phyloP scores from a whole-genome alignment of 2,797 vertebrate species.

The Acanthurus leucopareius region DNA sequence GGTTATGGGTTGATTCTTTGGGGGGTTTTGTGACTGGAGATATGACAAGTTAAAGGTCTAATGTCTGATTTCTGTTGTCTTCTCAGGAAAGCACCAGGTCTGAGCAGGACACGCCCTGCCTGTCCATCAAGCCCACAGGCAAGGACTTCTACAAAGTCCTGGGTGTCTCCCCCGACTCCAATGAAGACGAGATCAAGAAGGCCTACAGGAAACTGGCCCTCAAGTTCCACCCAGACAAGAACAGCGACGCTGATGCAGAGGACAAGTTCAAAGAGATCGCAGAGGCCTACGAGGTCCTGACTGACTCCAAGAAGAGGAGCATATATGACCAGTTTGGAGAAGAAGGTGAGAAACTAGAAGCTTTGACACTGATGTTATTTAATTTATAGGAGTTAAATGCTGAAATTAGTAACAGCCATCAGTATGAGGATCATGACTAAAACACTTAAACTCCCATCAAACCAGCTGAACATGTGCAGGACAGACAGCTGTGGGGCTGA shows the following conservation, averaged over 20 bases:
- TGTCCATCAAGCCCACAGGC: conserved; percentile 87
- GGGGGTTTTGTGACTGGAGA: conserved; percentile 1
- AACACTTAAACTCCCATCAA: conserved; percentile 20
- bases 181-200: conserved; percentile 96
- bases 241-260: conserved; percentile 84
- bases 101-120: conserved; percentile 81
- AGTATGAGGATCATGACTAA: conserved; percentile 26
- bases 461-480: conserved; percentile 30
- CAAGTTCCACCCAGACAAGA: conserved; percentile 93
- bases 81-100: conserved; percentile 80
- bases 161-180: conserved; percentile 91
- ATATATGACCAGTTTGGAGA: conserved; percentile 96
- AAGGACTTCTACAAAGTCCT: conserved; percentile 97
- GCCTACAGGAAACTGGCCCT: conserved; percentile 97
- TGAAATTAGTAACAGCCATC: conserved; percentile 12
- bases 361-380: not conserved
- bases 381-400: not conserved
- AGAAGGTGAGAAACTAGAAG: conserved; percentile 86
- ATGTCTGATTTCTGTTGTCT: conserved; percentile 25
- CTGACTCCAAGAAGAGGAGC: conserved; percentile 92
- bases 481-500: conserved; percentile 50
- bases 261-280: conserved; percentile 89
- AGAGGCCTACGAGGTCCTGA: conserved; percentile 94
- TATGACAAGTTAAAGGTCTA: conserved; percentile 1
- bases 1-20: not conserved